A percentile compares a stretch with the other conserved stretches of the same genome.
phyloP scores from a whole-genome alignment of 2,797 vertebrate species.

The Spinus pinus region DNA sequence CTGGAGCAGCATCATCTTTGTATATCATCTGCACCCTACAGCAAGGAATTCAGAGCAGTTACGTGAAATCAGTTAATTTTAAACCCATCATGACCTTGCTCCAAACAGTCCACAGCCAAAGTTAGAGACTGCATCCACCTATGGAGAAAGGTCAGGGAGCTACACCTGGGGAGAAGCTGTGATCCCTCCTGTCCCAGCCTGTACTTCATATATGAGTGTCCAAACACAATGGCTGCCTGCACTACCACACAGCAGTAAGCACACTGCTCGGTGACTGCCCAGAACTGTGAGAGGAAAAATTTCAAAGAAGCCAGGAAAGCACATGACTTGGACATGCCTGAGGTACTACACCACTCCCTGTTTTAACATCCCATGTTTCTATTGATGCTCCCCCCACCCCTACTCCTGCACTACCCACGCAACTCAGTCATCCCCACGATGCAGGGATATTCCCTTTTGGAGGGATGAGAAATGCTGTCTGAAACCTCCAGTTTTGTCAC shows the following conservation, averaged over 20 bases:
- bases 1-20: background rate
- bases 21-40: background rate
- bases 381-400: background rate
- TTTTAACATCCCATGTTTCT: background rate
- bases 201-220: accelerated
- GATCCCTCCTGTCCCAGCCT: background rate
- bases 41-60: background rate
- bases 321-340: background rate
- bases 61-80: background rate
- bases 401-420: background rate
- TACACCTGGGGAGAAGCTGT: background rate
- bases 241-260: background rate
- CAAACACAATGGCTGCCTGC: background rate
- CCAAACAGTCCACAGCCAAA: background rate
- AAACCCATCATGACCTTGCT: background rate
- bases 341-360: background rate
- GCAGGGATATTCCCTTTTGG: accelerated
- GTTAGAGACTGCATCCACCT: background rate
- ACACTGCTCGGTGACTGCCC: background rate
- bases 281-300: background rate
- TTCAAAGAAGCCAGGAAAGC: background rate
- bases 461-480: background rate
- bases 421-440: background rate
- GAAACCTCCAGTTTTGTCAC: background rate
- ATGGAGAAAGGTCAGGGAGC: background rate